Evolutionary conservation across 2,113 vertebrate species (phyloP).

Genomic region (Corythornis cristatus): DNA sequence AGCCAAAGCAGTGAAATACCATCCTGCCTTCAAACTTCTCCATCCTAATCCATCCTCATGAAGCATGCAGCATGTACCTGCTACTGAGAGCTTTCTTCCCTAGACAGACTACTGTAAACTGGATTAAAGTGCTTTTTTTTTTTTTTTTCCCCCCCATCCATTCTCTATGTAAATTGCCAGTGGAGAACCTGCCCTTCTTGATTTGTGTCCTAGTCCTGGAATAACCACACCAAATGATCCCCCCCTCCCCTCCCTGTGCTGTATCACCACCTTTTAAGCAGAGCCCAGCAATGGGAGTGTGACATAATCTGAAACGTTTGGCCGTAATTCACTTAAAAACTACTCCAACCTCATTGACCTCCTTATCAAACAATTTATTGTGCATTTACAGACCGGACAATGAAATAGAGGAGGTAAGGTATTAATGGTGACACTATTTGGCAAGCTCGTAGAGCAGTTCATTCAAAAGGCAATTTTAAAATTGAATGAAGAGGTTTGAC

Average conservation of each 20-base stretch:
- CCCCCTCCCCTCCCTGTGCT: not conserved
- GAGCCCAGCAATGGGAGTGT: not conserved
- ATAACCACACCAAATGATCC: not conserved
- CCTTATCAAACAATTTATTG: constrained; percentile 85
- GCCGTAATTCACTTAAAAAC: constrained; percentile 80
- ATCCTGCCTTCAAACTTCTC: not conserved
- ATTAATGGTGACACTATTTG: constrained; percentile 86
- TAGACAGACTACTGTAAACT: not conserved
- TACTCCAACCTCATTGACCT: constrained; percentile 80
- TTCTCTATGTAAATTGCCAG: not conserved
- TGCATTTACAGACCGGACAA: constrained; percentile 79
- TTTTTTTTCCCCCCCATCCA: not conserved
- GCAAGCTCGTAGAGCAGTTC: constrained; percentile 83
- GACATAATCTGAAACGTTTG: constrained; percentile 68
- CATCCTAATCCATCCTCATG: not conserved
- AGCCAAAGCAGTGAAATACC: constrained; percentile 11
- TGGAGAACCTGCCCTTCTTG: not conserved
- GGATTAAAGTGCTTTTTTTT: not conserved
- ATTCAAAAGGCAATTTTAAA: constrained; percentile 99
- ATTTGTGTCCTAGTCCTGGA: constrained; percentile 5
- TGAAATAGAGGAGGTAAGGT: constrained; percentile 82
- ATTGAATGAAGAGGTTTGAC: constrained; percentile 96
- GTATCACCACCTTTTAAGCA: constrained; percentile 30
- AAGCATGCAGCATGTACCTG: not conserved
- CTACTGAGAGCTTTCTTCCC: not conserved